phyloP scores from a whole-genome alignment of 2,113 vertebrate species.

The Platichthys stellatus region DNA sequence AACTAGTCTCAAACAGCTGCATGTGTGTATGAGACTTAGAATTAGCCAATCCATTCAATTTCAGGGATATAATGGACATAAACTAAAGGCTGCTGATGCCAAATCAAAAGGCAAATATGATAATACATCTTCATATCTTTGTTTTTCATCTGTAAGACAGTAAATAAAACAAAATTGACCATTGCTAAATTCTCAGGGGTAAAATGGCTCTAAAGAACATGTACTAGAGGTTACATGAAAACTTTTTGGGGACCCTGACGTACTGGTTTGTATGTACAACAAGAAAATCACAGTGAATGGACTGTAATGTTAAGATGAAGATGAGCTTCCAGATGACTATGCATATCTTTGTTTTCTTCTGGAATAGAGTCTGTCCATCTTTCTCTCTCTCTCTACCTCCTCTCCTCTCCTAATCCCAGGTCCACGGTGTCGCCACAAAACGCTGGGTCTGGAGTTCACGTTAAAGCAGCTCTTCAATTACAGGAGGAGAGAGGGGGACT shows the following conservation, averaged over 20 bases:
- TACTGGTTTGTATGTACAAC: background rate
- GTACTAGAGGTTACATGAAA: background rate
- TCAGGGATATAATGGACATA: too few species aligned
- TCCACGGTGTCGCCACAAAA: slow-evolving; percentile 20
- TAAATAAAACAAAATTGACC: too few species aligned
- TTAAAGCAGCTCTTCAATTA: slow-evolving; percentile 60
- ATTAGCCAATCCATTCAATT: too few species aligned
- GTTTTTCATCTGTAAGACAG: too few species aligned
- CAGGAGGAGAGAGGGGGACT: too few species aligned
- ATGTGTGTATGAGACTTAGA: too few species aligned
- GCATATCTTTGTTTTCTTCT: background rate
- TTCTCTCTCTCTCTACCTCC: background rate
- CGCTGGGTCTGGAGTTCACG: slow-evolving; percentile 38
- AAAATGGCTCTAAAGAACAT: too few species aligned
- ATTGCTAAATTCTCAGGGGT: too few species aligned
- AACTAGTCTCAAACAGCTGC: too few species aligned
- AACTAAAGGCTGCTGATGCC: too few species aligned
- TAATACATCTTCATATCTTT: too few species aligned
- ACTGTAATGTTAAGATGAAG: background rate
- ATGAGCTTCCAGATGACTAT: background rate
- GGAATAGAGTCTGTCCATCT: background rate
- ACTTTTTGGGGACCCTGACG: background rate
- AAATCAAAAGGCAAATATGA: too few species aligned
- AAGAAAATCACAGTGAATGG: background rate
- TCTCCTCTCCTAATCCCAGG: slow-evolving; percentile 15